phyloP scores from a whole-genome alignment of 2,888 invertebrate genomes.

The Diploptera punctata region DNA sequence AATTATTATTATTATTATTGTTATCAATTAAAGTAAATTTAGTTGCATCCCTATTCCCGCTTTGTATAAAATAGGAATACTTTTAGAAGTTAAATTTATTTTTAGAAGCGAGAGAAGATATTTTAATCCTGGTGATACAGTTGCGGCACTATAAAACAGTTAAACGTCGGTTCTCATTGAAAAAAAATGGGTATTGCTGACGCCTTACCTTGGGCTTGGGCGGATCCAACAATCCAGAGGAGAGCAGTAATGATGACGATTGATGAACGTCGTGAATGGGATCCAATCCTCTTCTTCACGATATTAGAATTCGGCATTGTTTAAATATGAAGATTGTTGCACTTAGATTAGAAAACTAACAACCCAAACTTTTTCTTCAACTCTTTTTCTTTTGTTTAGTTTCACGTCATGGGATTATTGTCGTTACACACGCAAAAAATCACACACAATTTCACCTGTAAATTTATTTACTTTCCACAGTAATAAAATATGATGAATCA shows the following conservation, averaged over 20 bases:
- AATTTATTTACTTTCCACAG: slow-evolving; percentile 4
- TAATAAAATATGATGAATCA: not conserved
- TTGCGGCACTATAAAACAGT: no score
- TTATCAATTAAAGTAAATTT: no score
- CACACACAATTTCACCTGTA: not conserved
- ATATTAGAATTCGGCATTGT: not conserved
- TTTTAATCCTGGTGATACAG: no score
- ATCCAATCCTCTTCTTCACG: not conserved
- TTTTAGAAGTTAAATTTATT: no score
- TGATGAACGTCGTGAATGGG: not conserved
- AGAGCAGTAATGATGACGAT: not conserved
- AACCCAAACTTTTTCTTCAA: not conserved
- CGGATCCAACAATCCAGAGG: not conserved
- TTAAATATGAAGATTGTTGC: not conserved
- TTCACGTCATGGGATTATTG: not conserved
- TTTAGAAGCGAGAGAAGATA: no score
- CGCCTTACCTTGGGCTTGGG: not conserved
- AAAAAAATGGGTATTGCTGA: no score
- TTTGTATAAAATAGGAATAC: no score
- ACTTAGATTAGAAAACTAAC: not conserved
- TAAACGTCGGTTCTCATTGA: no score
- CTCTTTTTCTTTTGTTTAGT: not conserved
- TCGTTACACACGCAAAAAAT: not conserved
- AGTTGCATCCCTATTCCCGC: no score
- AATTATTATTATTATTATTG: no score